Evolutionary conservation across 1,140 invertebrate genomes (phyloP).

Genomic region (Chironomus tepperi): DNA sequence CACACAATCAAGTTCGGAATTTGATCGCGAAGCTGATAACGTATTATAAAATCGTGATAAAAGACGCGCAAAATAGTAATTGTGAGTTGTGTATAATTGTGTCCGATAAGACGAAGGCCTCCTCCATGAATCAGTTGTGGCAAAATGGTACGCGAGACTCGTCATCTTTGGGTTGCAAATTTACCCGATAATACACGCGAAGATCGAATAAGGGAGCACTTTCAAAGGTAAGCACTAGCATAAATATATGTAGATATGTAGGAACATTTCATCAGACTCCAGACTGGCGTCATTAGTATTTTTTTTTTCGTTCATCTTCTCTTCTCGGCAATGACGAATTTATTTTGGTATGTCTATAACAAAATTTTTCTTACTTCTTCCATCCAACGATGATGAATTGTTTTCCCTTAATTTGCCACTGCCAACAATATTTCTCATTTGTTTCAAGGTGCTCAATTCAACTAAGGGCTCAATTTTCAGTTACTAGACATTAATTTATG

Average conservation of each 20-base stretch:
- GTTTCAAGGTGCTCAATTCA: too few species aligned
- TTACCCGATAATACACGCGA: conserved; percentile 97
- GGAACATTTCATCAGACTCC: background rate
- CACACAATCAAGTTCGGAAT: too few species aligned
- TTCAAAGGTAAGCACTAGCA: conserved; percentile 74
- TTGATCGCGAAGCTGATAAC: too few species aligned
- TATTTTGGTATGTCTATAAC: background rate
- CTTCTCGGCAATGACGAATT: background rate
- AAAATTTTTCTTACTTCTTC: too few species aligned
- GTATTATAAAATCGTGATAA: background rate
- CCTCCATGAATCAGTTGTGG: conserved; percentile 34
- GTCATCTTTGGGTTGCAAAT: conserved; percentile 99
- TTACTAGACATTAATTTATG: too few species aligned
- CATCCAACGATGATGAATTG: too few species aligned
- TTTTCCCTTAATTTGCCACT: too few species aligned
- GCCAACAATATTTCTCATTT: too few species aligned
- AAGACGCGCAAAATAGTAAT: conserved; percentile 16
- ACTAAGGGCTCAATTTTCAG: too few species aligned
- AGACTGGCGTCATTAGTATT: background rate
- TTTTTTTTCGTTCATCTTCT: background rate
- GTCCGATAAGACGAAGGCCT: conserved; percentile 25
- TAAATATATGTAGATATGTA: conserved; percentile 24
- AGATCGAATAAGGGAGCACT: conserved; percentile 90
- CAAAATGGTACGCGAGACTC: conserved; percentile 99
- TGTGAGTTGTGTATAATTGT: background rate